Conservation (phyloP, 2,113 vertebrate species). For the Riparia riparia region DNA sequence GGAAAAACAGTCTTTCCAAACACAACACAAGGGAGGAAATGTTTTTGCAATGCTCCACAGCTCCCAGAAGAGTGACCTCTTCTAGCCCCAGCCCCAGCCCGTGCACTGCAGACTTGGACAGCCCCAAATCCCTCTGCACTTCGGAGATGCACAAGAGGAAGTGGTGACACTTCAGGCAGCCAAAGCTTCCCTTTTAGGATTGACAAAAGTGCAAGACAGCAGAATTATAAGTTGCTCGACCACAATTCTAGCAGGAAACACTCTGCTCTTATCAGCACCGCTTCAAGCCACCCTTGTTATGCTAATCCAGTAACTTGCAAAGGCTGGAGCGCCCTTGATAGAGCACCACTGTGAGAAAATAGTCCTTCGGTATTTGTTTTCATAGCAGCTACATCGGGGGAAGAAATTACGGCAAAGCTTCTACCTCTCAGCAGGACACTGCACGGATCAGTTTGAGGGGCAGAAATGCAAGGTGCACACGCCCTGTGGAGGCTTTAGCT, state of each 20-base stretch:
- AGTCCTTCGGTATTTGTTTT: slow-evolving; percentile 37
- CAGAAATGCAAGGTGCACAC: not conserved
- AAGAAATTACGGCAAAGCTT: not conserved
- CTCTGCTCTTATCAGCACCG: not conserved
- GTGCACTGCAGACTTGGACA: not conserved
- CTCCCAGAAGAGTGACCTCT: not conserved
- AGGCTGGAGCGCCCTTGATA: not conserved
- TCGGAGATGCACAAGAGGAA: slow-evolving; percentile 9
- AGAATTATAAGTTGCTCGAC: slow-evolving; percentile 21
- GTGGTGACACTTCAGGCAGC: not conserved
- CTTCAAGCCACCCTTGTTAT: slow-evolving; percentile 31
- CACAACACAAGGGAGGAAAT: not conserved
- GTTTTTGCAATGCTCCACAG: not conserved
- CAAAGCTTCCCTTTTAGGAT: not conserved
- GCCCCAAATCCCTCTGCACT: not conserved
- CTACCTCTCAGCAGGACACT: not conserved
- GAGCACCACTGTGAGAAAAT: not conserved
- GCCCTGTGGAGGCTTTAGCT: not conserved
- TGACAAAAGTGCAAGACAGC: slow-evolving; percentile 41
- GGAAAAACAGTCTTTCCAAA: not conserved
- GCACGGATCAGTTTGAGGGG: not conserved
- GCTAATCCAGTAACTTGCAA: slow-evolving; percentile 8
- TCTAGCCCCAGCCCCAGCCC: not conserved
- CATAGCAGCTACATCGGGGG: not conserved
- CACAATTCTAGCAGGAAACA: slow-evolving; percentile 50